A percentile compares a stretch with the other conserved stretches of the same genome.
Conservation (phyloP, 1,140 invertebrate species). For the Rhopalosiphum maidis region DNA sequence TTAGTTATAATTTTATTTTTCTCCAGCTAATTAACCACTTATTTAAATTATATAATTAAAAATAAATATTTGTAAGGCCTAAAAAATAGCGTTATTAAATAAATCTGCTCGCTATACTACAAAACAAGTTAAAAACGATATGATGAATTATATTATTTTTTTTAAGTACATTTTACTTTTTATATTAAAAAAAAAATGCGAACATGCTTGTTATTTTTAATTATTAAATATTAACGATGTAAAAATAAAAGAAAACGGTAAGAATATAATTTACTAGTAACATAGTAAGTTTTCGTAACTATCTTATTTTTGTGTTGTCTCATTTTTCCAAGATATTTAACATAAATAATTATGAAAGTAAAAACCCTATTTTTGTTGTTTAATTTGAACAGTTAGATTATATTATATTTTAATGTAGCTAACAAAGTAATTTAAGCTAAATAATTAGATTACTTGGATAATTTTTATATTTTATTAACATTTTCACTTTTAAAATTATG, state of each 20-base stretch:
- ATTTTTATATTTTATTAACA: not conserved
- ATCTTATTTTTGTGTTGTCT: not conserved
- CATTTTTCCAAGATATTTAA: not conserved
- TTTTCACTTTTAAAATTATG: not conserved
- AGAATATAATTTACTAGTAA: not conserved
- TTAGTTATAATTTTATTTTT: not conserved
- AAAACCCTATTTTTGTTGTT: not conserved
- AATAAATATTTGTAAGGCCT: not conserved
- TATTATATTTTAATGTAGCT: not conserved
- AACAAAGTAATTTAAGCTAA: not conserved
- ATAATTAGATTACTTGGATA: not conserved
- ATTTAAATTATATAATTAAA: not conserved
- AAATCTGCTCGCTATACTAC: not conserved
- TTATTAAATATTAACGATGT: not conserved
- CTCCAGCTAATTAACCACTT: not conserved
- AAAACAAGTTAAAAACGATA: not conserved
- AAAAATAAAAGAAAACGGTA: not conserved
- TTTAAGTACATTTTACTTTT: not conserved
- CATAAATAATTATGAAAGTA: not conserved
- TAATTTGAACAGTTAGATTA: not conserved
- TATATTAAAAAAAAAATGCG: not conserved
- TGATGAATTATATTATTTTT: not conserved
- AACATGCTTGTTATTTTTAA: not conserved
- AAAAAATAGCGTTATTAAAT: not conserved
- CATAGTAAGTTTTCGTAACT: not conserved